Conservation (phyloP, 2,888 invertebrate species). For the Zonitis immaculata region DNA sequence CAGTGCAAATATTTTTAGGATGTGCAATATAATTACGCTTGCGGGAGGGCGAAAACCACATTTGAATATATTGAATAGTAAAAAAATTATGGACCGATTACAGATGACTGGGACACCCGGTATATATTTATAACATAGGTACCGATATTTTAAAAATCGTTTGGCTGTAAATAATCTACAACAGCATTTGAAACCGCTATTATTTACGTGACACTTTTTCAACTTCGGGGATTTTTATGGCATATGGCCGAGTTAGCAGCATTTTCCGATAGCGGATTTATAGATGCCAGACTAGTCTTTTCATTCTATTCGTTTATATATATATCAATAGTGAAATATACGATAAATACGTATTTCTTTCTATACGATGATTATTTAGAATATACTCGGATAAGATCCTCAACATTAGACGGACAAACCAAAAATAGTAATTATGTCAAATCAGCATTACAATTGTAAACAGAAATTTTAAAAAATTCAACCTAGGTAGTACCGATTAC, state of each 20-base stretch:
- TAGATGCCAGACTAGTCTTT: slow-evolving; percentile 7
- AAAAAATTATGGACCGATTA: too few relatives aligned
- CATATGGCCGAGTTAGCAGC: slow-evolving; percentile 14
- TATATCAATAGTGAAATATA: neutral
- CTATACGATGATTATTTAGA: neutral
- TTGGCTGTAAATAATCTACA: slow-evolving; percentile 23
- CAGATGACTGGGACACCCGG: too few relatives aligned
- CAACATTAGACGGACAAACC: too few relatives aligned
- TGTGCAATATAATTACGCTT: too few relatives aligned
- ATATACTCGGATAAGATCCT: neutral
- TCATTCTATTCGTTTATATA: neutral
- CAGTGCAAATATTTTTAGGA: too few relatives aligned
- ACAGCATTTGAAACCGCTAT: slow-evolving; percentile 21
- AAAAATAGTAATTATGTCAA: too few relatives aligned
- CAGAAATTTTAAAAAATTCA: too few relatives aligned
- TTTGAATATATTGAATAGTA: too few relatives aligned
- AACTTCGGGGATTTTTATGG: slow-evolving; percentile 16
- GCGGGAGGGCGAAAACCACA: too few relatives aligned
- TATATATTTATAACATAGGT: too few relatives aligned
- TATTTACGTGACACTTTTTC: slow-evolving; percentile 23
- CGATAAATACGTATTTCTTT: neutral
- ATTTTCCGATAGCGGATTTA: slow-evolving; percentile 19
- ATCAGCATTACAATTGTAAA: too few relatives aligned
- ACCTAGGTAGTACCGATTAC: too few relatives aligned
- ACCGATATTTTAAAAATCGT: slow-evolving; percentile 17